A percentile compares a stretch with the other conserved stretches of the same genome.
Conservation (phyloP, 2,797 vertebrate genomes). For the Gobionotothen gibberifrons region DNA sequence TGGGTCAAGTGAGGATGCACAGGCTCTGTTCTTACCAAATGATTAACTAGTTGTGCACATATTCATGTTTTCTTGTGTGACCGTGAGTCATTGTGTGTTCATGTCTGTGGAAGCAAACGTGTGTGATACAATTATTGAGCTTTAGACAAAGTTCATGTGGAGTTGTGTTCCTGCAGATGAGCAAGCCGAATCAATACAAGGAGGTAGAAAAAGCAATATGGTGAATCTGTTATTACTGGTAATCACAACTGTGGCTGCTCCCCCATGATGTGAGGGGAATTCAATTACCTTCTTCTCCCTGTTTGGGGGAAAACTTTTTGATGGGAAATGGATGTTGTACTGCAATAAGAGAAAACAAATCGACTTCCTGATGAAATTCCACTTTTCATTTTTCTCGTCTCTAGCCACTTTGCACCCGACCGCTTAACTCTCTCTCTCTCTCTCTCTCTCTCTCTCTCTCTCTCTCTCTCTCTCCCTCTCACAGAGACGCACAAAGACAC, state of each 20-base stretch:
- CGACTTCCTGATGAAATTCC: conserved; percentile 78
- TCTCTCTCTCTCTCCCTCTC: no score
- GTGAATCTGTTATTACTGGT: conserved; percentile 77
- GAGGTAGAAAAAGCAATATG: conserved; percentile 71
- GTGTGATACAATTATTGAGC: conserved; percentile 60
- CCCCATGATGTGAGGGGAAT: conserved; percentile 73
- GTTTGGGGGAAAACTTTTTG: conserved; percentile 70
- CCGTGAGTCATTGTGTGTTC: conserved; percentile 7
- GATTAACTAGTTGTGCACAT: conserved; percentile 27
- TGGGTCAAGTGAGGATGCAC: conserved; percentile 16
- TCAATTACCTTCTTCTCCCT: conserved; percentile 73
- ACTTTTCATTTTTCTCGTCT: conserved; percentile 72
- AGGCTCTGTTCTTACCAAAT: conserved; percentile 27
- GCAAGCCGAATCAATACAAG: conserved; percentile 71
- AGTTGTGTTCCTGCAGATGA: conserved; percentile 66
- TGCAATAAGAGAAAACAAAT: conserved; percentile 76
- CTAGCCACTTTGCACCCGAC: conserved; percentile 53
- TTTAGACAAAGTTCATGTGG: conserved; percentile 52
- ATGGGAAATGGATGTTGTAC: conserved; percentile 76
- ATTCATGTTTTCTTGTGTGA: not conserved
- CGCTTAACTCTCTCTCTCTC: conserved; percentile 17
- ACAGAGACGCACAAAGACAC: conserved; percentile 12
- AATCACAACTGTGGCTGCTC: conserved; percentile 68
- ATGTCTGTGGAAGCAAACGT: not conserved
- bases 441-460: not conserved